Conservation (phyloP, 2,888 invertebrate species). For the Eledone cirrhosa region DNA sequence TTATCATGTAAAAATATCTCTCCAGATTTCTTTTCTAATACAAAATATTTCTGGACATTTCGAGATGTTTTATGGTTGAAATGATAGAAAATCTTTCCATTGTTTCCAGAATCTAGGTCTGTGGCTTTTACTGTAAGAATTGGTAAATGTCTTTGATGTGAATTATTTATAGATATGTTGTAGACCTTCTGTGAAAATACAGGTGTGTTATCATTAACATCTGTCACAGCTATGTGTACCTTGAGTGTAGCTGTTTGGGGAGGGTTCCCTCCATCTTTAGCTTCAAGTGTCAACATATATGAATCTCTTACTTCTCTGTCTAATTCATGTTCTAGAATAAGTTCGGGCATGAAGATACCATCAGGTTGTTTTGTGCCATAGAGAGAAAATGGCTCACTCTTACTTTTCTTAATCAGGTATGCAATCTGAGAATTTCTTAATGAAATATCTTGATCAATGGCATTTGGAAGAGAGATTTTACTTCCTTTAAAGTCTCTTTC, state of each 20-base stretch:
- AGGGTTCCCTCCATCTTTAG: conserved; percentile 1
- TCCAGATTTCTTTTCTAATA: no score
- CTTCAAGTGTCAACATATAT: background rate
- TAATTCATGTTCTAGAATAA: background rate
- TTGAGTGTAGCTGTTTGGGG: background rate
- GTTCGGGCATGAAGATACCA: background rate
- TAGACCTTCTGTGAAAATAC: conserved; percentile 10
- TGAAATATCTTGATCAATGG: conserved; percentile 4
- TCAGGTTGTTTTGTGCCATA: background rate
- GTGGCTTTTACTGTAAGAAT: background rate
- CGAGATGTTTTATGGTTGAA: background rate
- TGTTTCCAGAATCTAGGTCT: conserved; percentile 7
- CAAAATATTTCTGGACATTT: no score
- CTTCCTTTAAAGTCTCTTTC: background rate
- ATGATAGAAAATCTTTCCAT: conserved; percentile 7
- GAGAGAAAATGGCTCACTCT: conserved; percentile 17
- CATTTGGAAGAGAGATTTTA: background rate
- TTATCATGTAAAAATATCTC: no score
- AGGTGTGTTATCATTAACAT: conserved; percentile 10
- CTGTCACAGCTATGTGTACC: background rate
- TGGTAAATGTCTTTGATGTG: background rate
- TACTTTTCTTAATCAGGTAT: background rate
- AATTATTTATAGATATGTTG: conserved; percentile 1
- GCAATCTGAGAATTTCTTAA: background rate
- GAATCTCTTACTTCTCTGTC: conserved; percentile 10